Evolutionary conservation across 2,888 invertebrate species (phyloP).

Genomic region (Pinctada fucata): DNA sequence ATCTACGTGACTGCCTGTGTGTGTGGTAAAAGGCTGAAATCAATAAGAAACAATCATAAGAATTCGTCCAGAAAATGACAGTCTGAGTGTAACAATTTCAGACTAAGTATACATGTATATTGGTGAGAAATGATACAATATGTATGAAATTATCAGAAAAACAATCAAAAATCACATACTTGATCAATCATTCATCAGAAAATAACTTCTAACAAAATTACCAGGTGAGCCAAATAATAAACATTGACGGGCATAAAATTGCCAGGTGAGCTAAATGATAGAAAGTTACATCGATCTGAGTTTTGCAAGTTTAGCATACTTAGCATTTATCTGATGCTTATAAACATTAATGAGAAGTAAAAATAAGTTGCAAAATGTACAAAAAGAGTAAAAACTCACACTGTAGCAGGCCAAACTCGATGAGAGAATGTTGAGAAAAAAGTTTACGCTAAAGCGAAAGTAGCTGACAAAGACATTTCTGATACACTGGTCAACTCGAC

Average conservation of each 20-base stretch:
- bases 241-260: not conserved
- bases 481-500: no score
- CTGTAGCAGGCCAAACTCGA: not conserved
- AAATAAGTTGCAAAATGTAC: not conserved
- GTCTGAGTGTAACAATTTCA: not conserved
- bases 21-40: not conserved
- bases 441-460: no score
- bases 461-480: no score
- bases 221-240: not conserved
- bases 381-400: not conserved
- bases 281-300: not conserved
- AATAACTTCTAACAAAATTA: not conserved
- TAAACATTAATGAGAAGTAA: not conserved
- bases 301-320: not conserved
- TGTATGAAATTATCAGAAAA: not conserved
- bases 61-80: not conserved
- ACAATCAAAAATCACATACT: not conserved
- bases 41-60: not conserved
- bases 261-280: not conserved
- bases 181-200: not conserved
- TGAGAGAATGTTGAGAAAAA: not conserved
- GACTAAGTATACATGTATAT: not conserved
- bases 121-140: not conserved
- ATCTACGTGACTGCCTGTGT: not conserved
- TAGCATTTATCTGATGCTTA: not conserved